Percentiles rank a stretch among this genome's conserved stretches.
These are phyloP conservation scores for Trichosurus vulpecula DNA, from an alignment of 2,797 vertebrate species.

Conservation along the genomic window DNA sequence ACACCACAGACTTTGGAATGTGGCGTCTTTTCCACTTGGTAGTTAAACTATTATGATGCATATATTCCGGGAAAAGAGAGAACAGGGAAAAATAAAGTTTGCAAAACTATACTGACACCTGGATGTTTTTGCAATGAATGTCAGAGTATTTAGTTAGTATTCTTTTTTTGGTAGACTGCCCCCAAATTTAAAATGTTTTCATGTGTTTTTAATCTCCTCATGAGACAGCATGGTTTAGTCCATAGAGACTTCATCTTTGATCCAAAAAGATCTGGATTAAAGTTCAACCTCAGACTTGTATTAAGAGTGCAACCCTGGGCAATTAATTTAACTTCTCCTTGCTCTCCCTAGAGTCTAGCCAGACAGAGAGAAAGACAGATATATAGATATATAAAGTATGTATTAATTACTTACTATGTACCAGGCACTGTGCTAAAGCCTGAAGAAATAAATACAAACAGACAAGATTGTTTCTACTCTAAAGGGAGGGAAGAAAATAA, in stretches of 20 bases:
- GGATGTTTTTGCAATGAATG: conserved; percentile 33
- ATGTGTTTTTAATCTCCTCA: background rate
- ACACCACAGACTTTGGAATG: conserved; percentile 71
- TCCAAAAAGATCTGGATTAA: background rate
- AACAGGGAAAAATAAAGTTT: conserved; percentile 73
- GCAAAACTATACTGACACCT: conserved; percentile 57
- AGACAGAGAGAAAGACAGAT: background rate
- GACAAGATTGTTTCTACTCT: background rate
- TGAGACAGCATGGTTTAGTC: background rate
- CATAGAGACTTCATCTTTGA: background rate
- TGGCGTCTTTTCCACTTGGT: conserved; percentile 59
- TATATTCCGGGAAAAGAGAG: conserved; percentile 64
- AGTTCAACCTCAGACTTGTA: background rate
- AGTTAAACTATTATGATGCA: conserved; percentile 73
- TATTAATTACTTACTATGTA: background rate
- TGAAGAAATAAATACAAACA: background rate
- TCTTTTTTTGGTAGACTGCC: background rate
- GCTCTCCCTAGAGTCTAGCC: background rate
- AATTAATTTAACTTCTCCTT: background rate
- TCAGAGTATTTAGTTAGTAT: background rate
- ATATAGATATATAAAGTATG: background rate
- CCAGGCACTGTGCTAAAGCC: background rate
- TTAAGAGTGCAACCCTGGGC: background rate
- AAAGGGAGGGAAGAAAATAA: background rate
- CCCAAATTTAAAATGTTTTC: accelerated